These are phyloP conservation scores for Argyra leucocephala DNA, from an alignment of 2,888 invertebrate genomes.

Conservation along the genomic window DNA sequence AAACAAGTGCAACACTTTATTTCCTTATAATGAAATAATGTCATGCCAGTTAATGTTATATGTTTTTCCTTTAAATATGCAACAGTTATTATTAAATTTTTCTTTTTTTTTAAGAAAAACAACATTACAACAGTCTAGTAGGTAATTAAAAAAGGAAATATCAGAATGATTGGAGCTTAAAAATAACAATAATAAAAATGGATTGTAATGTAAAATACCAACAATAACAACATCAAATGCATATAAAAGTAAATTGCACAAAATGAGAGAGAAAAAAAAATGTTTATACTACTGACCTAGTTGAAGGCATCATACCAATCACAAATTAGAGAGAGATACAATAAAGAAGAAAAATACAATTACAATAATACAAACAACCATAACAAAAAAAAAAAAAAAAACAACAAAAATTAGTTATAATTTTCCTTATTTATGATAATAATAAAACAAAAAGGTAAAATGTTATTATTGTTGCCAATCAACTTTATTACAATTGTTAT, in stretches of 20 bases:
- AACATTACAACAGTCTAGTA: not conserved
- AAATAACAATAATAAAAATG: not conserved
- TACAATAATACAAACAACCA: no score
- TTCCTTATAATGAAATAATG: conserved; percentile 6
- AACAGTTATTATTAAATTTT: not conserved
- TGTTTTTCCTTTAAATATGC: not conserved
- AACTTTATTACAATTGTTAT: no score
- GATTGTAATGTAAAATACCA: no score
- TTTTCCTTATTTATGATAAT: no score
- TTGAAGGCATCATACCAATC: no score
- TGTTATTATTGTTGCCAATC: no score
- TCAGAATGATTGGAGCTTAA: not conserved
- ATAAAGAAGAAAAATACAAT: no score
- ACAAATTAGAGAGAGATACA: no score
- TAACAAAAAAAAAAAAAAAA: no score
- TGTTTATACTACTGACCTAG: not conserved
- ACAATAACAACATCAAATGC: not conserved
- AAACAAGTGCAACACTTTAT: not conserved
- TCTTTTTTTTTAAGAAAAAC: not conserved
- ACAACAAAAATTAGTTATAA: no score
- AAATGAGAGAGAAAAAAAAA: not conserved
- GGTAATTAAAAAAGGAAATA: not conserved
- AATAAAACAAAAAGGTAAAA: no score
- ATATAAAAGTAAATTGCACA: not conserved
- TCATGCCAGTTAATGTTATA: not conserved